Base-by-base conservation (phyloP, 2,113 vertebrate genomes). In the Corythornis cristatus region DNA sequence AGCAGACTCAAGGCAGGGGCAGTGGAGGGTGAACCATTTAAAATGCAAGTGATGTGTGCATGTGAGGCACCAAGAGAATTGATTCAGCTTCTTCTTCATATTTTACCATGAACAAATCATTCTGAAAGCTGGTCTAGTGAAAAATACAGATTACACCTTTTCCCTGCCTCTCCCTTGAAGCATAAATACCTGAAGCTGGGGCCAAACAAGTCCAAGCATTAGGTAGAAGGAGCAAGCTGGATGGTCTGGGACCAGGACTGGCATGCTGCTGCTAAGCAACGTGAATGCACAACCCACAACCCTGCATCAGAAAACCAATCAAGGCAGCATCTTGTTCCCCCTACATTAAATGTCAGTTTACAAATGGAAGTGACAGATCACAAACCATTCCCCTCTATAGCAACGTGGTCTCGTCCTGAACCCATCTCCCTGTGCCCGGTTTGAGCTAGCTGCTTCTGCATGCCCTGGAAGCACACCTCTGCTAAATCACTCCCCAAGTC, bases 401-500 rank as follows among this genome's bases (percentile, higher is more conserved):
- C 0, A 1, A 28, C 2, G 48, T 5, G 80, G 83, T 28, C 43
- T 89, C 75, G 62, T 72, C 58, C 86, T 54, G 28, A 90, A 10
- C 66, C 72, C 73, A 28, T n/a, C 83, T 54, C 33, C 66, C 88
- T 4, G 20, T 9, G 35, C 73, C 76, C 1, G 0, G 65, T 77
- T 80, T 3, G 2, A 23, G 71, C 89, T 17, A 68, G 76, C 73
- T 5, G n/a, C 40, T 43, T 73, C 83, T 62, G 81, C 7, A 18
- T 76, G 45, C 2, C 11, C 84, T 80, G 80, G 64, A 64, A 93
- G 43, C 45, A 50, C 86, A 90, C 90, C 93, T 94, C 95, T 75
- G 79, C 86, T 93, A 95, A 96, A 97, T 84, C 92, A 72, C 92
- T 96, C 87, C 72, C 82, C 68, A 57, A 64, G 95, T 84, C 97